A percentile compares a stretch with the other conserved stretches of the same genome.
Conservation (phyloP, 2,113 vertebrate species). For the Petromus typicus region DNA sequence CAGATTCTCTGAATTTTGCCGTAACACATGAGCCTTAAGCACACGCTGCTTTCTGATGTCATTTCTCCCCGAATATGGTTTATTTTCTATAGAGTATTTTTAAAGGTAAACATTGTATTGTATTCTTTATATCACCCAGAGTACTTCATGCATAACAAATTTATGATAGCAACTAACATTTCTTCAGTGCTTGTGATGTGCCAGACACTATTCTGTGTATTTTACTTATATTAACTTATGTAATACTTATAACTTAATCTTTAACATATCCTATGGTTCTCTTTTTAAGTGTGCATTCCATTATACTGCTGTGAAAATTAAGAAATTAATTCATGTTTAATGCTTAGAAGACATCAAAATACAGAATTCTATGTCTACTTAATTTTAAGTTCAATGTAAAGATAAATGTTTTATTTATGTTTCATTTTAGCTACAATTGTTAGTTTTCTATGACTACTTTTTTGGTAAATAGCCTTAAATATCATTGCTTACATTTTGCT, state of each 20-base stretch:
- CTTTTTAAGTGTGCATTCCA: background rate
- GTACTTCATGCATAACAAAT: background rate
- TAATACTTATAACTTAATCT: background rate
- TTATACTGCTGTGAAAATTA: background rate
- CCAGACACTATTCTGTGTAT: background rate
- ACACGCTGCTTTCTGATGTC: background rate
- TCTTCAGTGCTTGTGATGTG: background rate
- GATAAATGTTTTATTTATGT: background rate
- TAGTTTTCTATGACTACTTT: background rate
- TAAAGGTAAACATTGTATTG: background rate
- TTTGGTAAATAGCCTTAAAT: background rate
- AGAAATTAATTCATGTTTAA: background rate
- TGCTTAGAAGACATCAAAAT: too few species aligned
- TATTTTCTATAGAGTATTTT: background rate
- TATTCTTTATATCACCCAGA: background rate
- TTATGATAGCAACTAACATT: background rate
- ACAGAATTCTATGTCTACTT: too few species aligned
- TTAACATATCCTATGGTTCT: background rate
- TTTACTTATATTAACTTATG: constrained; percentile 42
- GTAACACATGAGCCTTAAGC: background rate
- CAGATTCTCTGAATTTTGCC: background rate
- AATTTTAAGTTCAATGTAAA: constrained; percentile 31
- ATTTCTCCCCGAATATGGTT: background rate
- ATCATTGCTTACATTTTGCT: background rate
- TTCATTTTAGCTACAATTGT: background rate